Conservation (phyloP, 2,888 invertebrate species). For the Ptychoptera contaminata region DNA sequence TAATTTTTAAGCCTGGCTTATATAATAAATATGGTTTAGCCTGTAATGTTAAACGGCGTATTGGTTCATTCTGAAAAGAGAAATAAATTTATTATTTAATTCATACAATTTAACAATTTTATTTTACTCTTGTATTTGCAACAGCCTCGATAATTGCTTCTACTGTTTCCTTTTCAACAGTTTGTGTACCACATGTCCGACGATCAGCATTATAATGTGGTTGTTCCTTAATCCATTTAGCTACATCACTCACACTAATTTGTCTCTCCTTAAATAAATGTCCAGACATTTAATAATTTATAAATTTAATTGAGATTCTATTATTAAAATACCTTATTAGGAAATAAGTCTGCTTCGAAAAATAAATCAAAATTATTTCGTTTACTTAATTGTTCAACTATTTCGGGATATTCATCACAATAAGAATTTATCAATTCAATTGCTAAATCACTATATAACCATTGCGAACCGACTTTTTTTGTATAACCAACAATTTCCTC, state of each 20-base stretch:
- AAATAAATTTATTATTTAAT: constrained; percentile 2
- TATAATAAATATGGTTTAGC: constrained; percentile 61
- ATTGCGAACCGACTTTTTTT: constrained; percentile 47
- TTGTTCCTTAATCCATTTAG: constrained; percentile 56
- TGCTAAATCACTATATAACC: constrained; percentile 70
- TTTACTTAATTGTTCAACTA: constrained; percentile 44
- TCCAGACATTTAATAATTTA: no score
- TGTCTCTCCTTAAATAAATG: constrained; percentile 15
- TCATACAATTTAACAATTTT: constrained; percentile 26
- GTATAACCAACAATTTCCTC: constrained; percentile 70
- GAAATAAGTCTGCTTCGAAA: constrained; percentile 53
- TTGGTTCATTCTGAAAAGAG: constrained; percentile 16
- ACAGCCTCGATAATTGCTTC: constrained; percentile 18
- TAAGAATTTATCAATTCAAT: constrained; percentile 56
- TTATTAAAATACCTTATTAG: constrained; percentile 37
- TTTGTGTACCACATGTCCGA: constrained; percentile 52
- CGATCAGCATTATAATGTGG: constrained; percentile 44
- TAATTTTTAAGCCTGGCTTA: constrained; percentile 38
- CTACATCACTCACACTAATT: constrained; percentile 32
- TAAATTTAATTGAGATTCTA: no score
- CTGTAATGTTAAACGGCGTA: constrained; percentile 47
- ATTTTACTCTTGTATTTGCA: constrained; percentile 35
- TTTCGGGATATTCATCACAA: constrained; percentile 49
- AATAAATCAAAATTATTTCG: constrained; percentile 38
- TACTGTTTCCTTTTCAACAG: constrained; percentile 49